A percentile compares a stretch with the other conserved stretches of the same genome.
phyloP scores from a whole-genome alignment of 2,113 vertebrate species.

The Callionymus lyra region DNA sequence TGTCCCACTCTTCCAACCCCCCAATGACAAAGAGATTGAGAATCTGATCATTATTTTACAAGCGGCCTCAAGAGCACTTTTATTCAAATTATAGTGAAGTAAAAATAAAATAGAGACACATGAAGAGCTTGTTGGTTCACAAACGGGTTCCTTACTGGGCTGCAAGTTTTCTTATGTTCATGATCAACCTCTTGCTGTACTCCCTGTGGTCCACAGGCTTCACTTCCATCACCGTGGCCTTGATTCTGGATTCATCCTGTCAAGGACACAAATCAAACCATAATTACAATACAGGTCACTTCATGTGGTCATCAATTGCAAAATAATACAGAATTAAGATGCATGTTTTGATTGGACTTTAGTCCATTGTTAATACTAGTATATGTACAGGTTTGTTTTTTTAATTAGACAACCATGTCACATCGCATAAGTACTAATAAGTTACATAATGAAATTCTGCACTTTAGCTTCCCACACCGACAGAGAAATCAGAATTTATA shows the following conservation, averaged over 20 bases:
- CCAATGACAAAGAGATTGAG: not conserved
- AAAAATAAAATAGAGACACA: not conserved
- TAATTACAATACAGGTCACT: too few relatives aligned
- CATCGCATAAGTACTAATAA: too few relatives aligned
- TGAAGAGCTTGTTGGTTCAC: not conserved
- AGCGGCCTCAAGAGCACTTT: not conserved
- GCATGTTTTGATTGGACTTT: too few relatives aligned
- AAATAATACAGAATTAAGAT: too few relatives aligned
- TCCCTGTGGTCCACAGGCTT: constrained; percentile 88
- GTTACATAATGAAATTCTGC: too few relatives aligned
- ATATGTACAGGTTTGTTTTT: too few relatives aligned
- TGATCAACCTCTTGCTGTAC: constrained; percentile 81
- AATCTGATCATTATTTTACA: constrained; percentile 5
- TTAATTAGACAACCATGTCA: too few relatives aligned
- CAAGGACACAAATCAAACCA: constrained; percentile 13
- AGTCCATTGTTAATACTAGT: too few relatives aligned
- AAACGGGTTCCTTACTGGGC: constrained; percentile 29
- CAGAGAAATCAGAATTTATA: too few relatives aligned
- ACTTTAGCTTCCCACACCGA: too few relatives aligned
- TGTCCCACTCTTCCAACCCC: constrained; percentile 22
- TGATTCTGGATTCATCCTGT: constrained; percentile 93
- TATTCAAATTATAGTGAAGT: not conserved
- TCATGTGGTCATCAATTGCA: too few relatives aligned
- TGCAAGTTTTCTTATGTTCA: constrained; percentile 77
- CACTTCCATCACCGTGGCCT: constrained; percentile 82